phyloP scores from a whole-genome alignment of 2,888 invertebrate species.

The Drosophila longiperda region DNA sequence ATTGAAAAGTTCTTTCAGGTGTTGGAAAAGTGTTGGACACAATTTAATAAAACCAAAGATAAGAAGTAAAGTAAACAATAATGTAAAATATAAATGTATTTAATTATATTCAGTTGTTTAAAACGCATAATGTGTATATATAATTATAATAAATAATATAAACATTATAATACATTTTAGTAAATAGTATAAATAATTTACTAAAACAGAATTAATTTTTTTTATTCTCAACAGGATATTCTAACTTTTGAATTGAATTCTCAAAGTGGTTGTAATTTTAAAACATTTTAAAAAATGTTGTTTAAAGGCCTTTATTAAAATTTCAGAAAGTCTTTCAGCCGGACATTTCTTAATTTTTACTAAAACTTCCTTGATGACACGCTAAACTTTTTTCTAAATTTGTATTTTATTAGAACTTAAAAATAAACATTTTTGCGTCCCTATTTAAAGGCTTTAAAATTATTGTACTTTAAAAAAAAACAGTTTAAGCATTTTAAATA shows the following conservation, averaged over 20 bases:
- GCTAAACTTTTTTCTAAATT: neutral
- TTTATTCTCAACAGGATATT: neutral
- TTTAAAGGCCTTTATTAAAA: neutral
- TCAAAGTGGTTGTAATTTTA: neutral
- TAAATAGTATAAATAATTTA: neutral
- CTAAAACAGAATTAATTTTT: neutral
- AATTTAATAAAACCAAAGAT: constrained; percentile 2
- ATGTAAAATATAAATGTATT: neutral
- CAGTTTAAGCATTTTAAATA: neutral
- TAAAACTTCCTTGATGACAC: neutral
- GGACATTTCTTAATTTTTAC: neutral
- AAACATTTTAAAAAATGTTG: too few species aligned
- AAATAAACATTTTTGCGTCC: neutral
- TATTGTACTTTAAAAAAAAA: neutral
- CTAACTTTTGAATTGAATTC: neutral
- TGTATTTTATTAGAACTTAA: neutral
- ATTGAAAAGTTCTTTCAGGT: constrained; percentile 89
- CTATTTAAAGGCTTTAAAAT: neutral
- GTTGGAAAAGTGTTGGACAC: constrained; percentile 87
- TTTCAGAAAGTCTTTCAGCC: neutral
- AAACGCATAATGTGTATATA: neutral
- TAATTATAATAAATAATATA: neutral
- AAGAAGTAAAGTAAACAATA: neutral
- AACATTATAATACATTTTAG: neutral
- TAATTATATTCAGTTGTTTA: neutral